phyloP scores from a whole-genome alignment of 53 echinoderm and acorn worm genomes.

The Paracentrotus lividus region DNA sequence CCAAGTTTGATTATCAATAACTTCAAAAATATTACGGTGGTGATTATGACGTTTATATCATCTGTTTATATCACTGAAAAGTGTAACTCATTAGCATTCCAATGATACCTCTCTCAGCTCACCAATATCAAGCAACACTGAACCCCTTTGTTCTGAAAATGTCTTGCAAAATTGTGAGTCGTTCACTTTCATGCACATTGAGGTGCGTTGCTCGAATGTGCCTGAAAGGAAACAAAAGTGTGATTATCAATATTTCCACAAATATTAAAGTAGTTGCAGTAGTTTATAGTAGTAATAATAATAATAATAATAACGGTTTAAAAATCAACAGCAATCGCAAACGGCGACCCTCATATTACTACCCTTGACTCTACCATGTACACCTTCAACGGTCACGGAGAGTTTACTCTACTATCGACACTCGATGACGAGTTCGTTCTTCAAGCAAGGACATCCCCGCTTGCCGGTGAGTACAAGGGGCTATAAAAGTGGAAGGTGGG shows the following conservation, averaged over 20 bases:
- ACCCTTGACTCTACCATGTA: background rate
- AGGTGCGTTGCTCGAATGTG: background rate
- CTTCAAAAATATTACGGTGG: background rate
- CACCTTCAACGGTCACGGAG: conserved; percentile 8
- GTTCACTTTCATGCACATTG: background rate
- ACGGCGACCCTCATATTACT: conserved; percentile 11
- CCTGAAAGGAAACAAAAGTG: no score
- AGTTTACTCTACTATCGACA: background rate
- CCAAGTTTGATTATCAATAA: background rate
- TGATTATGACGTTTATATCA: background rate
- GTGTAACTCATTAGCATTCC: no score
- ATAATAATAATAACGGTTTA: background rate
- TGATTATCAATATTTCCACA: no score
- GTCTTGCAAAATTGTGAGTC: background rate
- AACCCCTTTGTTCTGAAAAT: background rate
- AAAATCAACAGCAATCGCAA: background rate
- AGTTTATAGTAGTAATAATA: background rate
- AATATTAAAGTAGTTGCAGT: no score
- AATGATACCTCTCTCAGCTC: no score
- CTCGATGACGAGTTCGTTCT: background rate
- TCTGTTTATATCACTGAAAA: no score
- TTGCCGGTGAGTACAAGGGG: background rate
- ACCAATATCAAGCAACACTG: no score
- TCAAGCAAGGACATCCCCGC: background rate
- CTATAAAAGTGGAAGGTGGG: no score